Base-by-base conservation (phyloP, 1,140 invertebrate genomes). In the Portunus trituberculatus region DNA sequence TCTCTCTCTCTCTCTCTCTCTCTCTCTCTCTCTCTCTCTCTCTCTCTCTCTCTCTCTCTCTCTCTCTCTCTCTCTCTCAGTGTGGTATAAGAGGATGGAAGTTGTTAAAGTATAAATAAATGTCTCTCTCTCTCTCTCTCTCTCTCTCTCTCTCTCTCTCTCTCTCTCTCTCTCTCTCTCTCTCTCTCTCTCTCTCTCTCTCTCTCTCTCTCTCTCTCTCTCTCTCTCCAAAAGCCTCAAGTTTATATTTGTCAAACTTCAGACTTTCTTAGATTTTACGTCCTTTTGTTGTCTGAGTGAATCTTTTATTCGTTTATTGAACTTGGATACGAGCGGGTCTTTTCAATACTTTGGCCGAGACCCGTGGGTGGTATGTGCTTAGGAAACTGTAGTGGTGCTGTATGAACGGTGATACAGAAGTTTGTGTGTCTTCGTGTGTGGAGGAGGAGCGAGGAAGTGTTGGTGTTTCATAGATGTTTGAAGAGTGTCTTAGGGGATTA, bases 101-200 rank as follows among this genome's bases (percentile, higher is more conserved):
- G n/a, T n/a, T n/a, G n/a, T n/a, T n/a, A n/a, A n/a, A n/a, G n/a
- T n/a, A n/a, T n/a, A n/a, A n/a, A n/a, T n/a, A n/a, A n/a, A n/a
- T n/a, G n/a, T n/a, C n/a, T n/a, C n/a, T n/a, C 48, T 52, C 86
- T 87, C 86, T 87, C 86, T 87, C 86, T 87, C 86, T 87, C 86
- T 87, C 86, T 87, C 86, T 87, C 86, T 87, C 86, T 87, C 86
- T 87, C 86, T 87, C 86, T 87, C 86, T 87, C 86, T 87, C 86
- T 87, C 86, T 87, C 86, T 87, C 86, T 32, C 86, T 87, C 86
- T 87, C n/a, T 87, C 86, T 87, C 86, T 87, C 86, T 32, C n/a
- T 87, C 86, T 87, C n/a, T 87, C 86, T 87, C n/a, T 84, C 86
- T 32, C n/a, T 87, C 86, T 87, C n/a, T 87, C 86, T 32, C 86